Percentiles rank a stretch among this genome's conserved stretches.
These are phyloP conservation scores for Colistium nudipinnis DNA, from an alignment of 2,113 vertebrate species.

Conservation along the genomic window DNA sequence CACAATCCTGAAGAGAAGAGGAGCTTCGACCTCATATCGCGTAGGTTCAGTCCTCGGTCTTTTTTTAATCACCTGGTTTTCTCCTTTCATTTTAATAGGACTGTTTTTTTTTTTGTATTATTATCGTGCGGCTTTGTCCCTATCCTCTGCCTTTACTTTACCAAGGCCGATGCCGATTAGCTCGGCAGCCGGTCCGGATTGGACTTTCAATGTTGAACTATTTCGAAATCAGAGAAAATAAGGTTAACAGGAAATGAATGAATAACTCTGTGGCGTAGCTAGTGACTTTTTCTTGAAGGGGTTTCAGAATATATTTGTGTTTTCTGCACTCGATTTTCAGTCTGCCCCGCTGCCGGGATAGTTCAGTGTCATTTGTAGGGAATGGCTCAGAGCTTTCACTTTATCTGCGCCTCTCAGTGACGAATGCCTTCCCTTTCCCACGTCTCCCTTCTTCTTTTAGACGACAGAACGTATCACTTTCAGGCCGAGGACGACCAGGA, in stretches of 20 bases:
- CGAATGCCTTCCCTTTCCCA: not conserved
- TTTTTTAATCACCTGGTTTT: not conserved
- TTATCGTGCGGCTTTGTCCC: too few relatives aligned
- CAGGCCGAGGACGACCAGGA: constrained; percentile 87
- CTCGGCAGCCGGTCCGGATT: too few relatives aligned
- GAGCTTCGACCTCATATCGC: constrained; percentile 99
- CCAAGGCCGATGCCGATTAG: too few relatives aligned
- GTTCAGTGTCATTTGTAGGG: constrained; percentile 6
- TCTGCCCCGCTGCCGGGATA: constrained; percentile 1
- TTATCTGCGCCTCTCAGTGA: not conserved
- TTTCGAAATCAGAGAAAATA: too few relatives aligned
- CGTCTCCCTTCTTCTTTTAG: constrained; percentile 54
- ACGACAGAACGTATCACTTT: constrained; percentile 87
- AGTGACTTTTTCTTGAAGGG: not conserved
- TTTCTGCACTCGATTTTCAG: not conserved
- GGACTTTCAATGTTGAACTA: too few relatives aligned
- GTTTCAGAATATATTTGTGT: not conserved
- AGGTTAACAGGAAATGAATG: too few relatives aligned
- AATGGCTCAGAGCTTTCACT: constrained; percentile 1
- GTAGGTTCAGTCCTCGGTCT: constrained; percentile 80
- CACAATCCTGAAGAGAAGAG: constrained; percentile 99
- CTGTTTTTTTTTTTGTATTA: too few relatives aligned
- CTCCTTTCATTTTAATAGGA: too few relatives aligned
- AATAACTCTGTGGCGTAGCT: too few relatives aligned
- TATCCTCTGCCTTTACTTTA: too few relatives aligned